phyloP scores from a whole-genome alignment of 2,797 vertebrate species.

The Eidolon dupreanum region DNA sequence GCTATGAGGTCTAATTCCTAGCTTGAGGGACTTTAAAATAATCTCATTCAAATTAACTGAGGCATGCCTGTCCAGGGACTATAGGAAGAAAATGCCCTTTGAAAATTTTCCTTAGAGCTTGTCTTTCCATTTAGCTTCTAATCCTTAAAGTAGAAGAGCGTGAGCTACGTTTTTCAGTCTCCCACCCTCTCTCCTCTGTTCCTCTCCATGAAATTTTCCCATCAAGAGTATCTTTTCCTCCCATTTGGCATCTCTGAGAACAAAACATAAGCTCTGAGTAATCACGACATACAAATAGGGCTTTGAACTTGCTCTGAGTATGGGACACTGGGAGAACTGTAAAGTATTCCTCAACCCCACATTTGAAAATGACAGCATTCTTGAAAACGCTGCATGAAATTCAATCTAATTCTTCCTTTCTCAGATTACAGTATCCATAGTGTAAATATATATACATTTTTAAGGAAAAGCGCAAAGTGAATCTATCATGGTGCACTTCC shows the following conservation, averaged over 20 bases:
- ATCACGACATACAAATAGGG: neutral
- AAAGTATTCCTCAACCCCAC: constrained; percentile 55
- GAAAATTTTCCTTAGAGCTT: neutral
- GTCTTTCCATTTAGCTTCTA: constrained; percentile 6
- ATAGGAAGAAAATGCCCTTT: constrained; percentile 15
- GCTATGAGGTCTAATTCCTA: neutral
- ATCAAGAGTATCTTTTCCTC: constrained; percentile 36
- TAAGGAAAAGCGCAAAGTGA: constrained; percentile 80
- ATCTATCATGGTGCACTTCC: constrained; percentile 81
- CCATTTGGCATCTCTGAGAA: constrained; percentile 26
- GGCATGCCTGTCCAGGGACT: neutral
- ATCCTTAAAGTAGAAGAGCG: fast-evolving
- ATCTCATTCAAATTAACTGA: neutral
- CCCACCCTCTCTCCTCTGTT: neutral
- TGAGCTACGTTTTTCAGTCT: neutral
- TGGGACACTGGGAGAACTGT: constrained; percentile 53
- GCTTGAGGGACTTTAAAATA: constrained; percentile 11
- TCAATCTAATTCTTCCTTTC: constrained; percentile 82
- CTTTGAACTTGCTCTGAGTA: constrained; percentile 60
- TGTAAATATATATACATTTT: constrained; percentile 41
- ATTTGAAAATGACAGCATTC: constrained; percentile 78
- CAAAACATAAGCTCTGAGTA: constrained; percentile 55
- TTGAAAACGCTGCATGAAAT: constrained; percentile 80
- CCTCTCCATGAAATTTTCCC: neutral
- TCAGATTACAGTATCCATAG: constrained; percentile 75